Conservation (phyloP, 2,888 invertebrate genomes). For the Euproctis similis region DNA sequence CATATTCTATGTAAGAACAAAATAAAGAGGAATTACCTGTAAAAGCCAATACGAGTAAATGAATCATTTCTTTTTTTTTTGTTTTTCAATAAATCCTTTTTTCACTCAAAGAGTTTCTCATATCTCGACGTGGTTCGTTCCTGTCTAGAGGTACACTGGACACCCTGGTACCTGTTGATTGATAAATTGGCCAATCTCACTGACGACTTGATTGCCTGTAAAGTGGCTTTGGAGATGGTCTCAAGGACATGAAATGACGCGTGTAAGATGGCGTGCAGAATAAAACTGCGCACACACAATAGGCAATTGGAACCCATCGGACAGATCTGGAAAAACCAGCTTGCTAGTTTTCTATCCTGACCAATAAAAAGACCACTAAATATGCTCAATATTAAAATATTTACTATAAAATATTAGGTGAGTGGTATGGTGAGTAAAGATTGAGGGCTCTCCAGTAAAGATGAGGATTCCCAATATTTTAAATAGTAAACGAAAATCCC, state of each 20-base stretch:
- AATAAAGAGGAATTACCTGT: constrained; percentile 19
- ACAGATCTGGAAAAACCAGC: too few relatives aligned
- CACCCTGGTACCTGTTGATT: constrained; percentile 44
- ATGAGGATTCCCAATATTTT: too few relatives aligned
- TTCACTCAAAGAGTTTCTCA: constrained; percentile 19
- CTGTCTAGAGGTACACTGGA: constrained; percentile 21
- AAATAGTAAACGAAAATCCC: too few relatives aligned
- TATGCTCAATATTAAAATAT: too few relatives aligned
- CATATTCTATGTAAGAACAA: too few relatives aligned
- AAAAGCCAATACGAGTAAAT: constrained; percentile 21
- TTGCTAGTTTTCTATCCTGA: too few relatives aligned
- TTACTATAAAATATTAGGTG: too few relatives aligned
- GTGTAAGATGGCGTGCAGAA: constrained; percentile 10
- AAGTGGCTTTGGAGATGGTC: constrained; percentile 42
- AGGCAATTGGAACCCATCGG: too few relatives aligned
- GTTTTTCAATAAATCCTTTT: constrained; percentile 5
- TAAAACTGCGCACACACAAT: too few relatives aligned
- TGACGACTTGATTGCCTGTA: constrained; percentile 40
- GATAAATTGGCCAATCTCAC: constrained; percentile 58
- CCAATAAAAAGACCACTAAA: too few relatives aligned
- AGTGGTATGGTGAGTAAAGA: too few relatives aligned
- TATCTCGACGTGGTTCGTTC: constrained; percentile 17
- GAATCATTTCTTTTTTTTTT: constrained; percentile 20
- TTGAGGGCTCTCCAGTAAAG: too few relatives aligned
- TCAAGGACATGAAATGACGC: constrained; percentile 49